Evolutionary conservation across 2,888 invertebrate genomes (phyloP).

Genomic region (Tachina grossa): DNA sequence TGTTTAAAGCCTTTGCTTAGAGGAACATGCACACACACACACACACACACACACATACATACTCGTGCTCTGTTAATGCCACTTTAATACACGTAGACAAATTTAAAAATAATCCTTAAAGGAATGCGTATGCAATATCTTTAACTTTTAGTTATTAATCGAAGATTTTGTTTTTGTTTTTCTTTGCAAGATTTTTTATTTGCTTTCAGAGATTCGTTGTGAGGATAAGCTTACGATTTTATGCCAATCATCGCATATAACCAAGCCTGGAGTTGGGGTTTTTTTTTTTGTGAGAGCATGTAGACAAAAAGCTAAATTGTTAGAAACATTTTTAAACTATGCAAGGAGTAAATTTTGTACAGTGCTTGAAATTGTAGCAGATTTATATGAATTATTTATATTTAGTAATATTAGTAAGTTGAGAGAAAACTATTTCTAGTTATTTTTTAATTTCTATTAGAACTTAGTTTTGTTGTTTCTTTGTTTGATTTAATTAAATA

Average conservation of each 20-base stretch:
- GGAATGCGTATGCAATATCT: conserved; percentile 51
- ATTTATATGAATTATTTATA: not conserved
- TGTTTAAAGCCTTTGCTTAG: conserved; percentile 33
- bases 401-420: no score
- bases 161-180: conserved; percentile 6
- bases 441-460: no score
- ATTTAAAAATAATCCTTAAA: conserved; percentile 60
- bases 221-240: conserved; percentile 59
- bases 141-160: conserved; percentile 22
- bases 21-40: not conserved
- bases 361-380: conserved; percentile 19
- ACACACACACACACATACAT: not conserved
- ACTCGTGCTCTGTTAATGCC: not conserved
- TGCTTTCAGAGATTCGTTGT: conserved; percentile 5
- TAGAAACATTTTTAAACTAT: conserved; percentile 1
- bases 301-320: conserved; percentile 10
- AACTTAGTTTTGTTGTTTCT: no score
- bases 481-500: no score
- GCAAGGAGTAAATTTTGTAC: not conserved
- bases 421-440: no score
- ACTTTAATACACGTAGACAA: conserved; percentile 37
- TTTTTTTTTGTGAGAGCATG: not conserved
- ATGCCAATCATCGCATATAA: conserved; percentile 66
- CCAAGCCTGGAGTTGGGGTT: conserved; percentile 25
- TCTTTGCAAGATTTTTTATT: no score